Evolutionary conservation across 1,140 invertebrate species (phyloP).

Genomic region (Doryteuthis pealeii): DNA sequence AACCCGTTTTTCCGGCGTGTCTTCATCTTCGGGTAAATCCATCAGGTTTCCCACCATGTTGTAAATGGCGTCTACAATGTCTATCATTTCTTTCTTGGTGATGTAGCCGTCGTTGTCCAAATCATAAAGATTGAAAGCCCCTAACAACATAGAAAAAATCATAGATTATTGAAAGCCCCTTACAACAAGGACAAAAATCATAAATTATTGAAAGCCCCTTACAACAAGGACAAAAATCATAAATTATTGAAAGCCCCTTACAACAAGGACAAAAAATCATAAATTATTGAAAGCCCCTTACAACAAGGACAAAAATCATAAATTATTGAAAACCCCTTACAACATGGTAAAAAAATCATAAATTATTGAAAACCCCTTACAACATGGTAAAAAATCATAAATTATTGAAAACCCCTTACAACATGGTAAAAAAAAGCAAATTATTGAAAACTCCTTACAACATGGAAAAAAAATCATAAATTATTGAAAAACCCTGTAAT

Average conservation of each 20-base stretch:
- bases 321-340: too few relatives aligned
- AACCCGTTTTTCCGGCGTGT: constrained; percentile 66
- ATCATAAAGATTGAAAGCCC: constrained; percentile 96
- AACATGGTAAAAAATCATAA: constrained; percentile 26
- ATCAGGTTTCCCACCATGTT: constrained; percentile 97
- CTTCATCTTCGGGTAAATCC: constrained; percentile 84
- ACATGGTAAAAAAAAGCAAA: too few relatives aligned
- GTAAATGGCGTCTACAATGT: constrained; percentile 98
- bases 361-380: constrained; percentile 93
- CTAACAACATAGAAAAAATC: constrained; percentile 64
- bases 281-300: not conserved
- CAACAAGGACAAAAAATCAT: constrained; percentile 40
- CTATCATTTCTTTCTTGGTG: constrained; percentile 96
- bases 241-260: constrained; percentile 95
- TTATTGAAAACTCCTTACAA: too few relatives aligned
- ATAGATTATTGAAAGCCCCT: not conserved
- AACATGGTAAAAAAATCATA: too few relatives aligned
- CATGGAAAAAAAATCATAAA: constrained; percentile 99
- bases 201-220: too few relatives aligned
- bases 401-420: not conserved
- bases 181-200: too few relatives aligned
- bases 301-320: too few relatives aligned
- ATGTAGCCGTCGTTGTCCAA: constrained; percentile 98
- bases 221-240: too few relatives aligned
- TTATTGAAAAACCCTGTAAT: too few relatives aligned